phyloP scores from a whole-genome alignment of 2,113 vertebrate species.

The Dicentrarchus labrax region DNA sequence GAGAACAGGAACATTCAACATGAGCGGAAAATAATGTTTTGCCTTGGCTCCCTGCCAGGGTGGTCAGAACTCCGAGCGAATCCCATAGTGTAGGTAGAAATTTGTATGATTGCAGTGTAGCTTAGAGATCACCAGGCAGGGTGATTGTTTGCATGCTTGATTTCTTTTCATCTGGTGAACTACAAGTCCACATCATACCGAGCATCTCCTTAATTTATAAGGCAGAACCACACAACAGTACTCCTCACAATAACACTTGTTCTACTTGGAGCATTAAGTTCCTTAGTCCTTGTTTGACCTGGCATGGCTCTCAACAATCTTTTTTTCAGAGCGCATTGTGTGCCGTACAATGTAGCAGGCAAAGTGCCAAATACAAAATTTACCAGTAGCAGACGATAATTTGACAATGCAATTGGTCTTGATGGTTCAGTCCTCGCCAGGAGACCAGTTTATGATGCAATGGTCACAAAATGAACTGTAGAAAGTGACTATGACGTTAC shows the following conservation, averaged over 20 bases:
- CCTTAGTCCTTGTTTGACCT: neutral
- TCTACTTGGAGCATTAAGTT: neutral
- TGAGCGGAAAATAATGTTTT: neutral
- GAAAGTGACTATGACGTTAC: neutral
- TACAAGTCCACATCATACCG: neutral
- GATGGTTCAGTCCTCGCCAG: neutral
- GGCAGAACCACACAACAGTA: no score
- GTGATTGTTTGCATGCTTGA: neutral
- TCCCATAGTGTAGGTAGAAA: neutral
- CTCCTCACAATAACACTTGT: neutral
- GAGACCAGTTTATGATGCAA: neutral
- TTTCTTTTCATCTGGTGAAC: neutral
- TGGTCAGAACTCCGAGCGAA: neutral
- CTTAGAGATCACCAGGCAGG: neutral
- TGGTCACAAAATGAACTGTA: neutral
- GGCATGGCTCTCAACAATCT: neutral
- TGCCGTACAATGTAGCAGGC: neutral
- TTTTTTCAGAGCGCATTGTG: neutral
- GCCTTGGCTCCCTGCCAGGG: neutral
- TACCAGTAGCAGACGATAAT: neutral
- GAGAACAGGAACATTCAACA: neutral
- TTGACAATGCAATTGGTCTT: neutral
- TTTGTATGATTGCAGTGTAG: neutral
- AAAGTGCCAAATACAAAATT: neutral
- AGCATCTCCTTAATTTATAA: no score